Conservation (phyloP, 2,797 vertebrate genomes). For the Enoplosus armatus region DNA sequence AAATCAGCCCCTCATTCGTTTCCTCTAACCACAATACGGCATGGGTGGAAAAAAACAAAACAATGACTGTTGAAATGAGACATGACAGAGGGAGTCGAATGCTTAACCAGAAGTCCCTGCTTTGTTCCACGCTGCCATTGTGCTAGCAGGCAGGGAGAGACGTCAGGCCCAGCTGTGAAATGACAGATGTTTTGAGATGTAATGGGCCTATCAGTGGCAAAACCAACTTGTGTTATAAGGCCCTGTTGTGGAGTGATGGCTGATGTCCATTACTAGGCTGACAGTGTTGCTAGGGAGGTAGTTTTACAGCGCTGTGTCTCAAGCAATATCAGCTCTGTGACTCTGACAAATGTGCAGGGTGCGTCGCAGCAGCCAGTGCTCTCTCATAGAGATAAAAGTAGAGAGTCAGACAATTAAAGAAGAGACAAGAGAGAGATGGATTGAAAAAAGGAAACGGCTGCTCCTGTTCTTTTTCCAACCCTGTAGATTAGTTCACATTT, state of each 20-base stretch:
- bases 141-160: slow-evolving; percentile 35
- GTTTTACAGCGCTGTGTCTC: slow-evolving; percentile 35
- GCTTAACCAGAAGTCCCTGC: slow-evolving; percentile 36
- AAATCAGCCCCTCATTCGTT: background rate
- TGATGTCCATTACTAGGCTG: too few relatives aligned
- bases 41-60: background rate
- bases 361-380: background rate
- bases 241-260: too few relatives aligned
- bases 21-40: slow-evolving; percentile 19
- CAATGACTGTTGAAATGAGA: slow-evolving; percentile 23
- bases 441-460: slow-evolving; percentile 21
- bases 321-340: slow-evolving; percentile 37
- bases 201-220: slow-evolving; percentile 61
- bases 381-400: slow-evolving; percentile 15
- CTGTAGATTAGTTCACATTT: background rate
- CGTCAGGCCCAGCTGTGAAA: slow-evolving; percentile 31
- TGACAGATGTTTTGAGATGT: slow-evolving; percentile 65
- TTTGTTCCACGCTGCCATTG: slow-evolving; percentile 48
- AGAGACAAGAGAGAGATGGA: slow-evolving; percentile 27
- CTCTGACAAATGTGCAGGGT: slow-evolving; percentile 29
- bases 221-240: slow-evolving; percentile 47
- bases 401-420: slow-evolving; percentile 35
- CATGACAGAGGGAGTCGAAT: slow-evolving; percentile 39
- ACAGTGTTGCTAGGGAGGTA: slow-evolving; percentile 35
- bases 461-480: background rate